A percentile compares a stretch with the other conserved stretches of the same genome.
Evolutionary conservation across 2,888 invertebrate genomes (phyloP).

Genomic region (Yponomeuta sedellus): DNA sequence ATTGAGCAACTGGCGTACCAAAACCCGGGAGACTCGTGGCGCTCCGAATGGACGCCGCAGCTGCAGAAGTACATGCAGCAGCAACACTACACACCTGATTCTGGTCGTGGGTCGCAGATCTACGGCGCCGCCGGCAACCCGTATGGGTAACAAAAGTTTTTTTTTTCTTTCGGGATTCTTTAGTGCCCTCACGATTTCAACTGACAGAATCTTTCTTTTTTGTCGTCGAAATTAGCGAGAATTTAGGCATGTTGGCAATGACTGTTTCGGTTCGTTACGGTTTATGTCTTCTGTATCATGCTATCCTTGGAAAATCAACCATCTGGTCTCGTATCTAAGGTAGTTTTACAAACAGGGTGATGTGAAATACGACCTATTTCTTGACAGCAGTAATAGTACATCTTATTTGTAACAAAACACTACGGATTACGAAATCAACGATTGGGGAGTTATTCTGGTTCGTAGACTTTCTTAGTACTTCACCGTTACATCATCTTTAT

Average conservation of each 20-base stretch:
- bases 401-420: no score
- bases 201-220: no score
- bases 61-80: conserved; percentile 72
- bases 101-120: conserved; percentile 68
- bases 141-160: conserved; percentile 47
- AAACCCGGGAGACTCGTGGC: conserved; percentile 72
- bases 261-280: not conserved
- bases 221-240: no score
- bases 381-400: no score
- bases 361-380: no score
- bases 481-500: no score
- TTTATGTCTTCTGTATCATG: not conserved
- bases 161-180: not conserved
- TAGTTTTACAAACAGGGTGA: no score
- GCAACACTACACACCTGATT: conserved; percentile 73
- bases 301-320: not conserved
- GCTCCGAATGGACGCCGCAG: conserved; percentile 73
- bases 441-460: no score
- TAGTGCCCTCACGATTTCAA: no score
- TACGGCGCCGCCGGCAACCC: conserved; percentile 62
- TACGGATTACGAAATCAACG: no score
- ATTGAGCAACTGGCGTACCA: conserved; percentile 69
- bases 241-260: no score
- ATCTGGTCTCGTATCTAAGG: not conserved
- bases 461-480: no score